Evolutionary conservation across 2,797 vertebrate genomes (phyloP), one percentile per base, ranked within the genome.

Genomic region (Sebastolobus altivelis): DNA sequence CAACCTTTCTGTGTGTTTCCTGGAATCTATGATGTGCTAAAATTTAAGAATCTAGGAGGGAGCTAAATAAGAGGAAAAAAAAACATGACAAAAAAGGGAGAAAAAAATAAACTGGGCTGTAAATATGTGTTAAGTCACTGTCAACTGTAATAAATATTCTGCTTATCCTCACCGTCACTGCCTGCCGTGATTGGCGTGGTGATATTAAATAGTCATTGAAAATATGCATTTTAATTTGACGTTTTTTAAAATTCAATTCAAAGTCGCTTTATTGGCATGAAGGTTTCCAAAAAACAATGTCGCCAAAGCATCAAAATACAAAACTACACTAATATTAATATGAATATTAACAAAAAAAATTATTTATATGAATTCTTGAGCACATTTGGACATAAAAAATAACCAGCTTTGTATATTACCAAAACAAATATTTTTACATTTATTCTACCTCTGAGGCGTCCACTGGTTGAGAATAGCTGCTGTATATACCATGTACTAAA

Each of bases 1-100:
- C 61, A 76, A 35, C 22, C 40, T 79, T 70, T 62, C 2, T 67
- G 84, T 67, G 85, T 65, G 2, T 76, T 79, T 16, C 33, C 13
- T 81, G 22, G 4, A 31, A 22, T 62, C 0, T 33, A 13, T 25
- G 25, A 9, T 29, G 8, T 55, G 1, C 2, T 5, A 7, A 62
- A 22, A 29, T n/a, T 7, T 3, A 37, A 40, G 20, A 62, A 25
- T 66, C 9, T 14, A 27, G 13, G 37, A 68, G 49, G 7, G 62
- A 65, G n/a, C 8, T 38, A 52, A 52, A n/a, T 9, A 52, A 52
- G 10, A n/a, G 56, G 1, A 8, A 8, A 16, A 9, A 29, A 58
- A 58, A 16, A 29, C 0, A 0, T 58, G 27, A 29, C 22, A 27
- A 56, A 27, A 56, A 27, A 25, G 11, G 49, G n/a, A 7, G n/a